Base-by-base conservation (phyloP, 2,113 vertebrate genomes). In the crab-eating macaque (Macaca fascicularis) region DNA sequence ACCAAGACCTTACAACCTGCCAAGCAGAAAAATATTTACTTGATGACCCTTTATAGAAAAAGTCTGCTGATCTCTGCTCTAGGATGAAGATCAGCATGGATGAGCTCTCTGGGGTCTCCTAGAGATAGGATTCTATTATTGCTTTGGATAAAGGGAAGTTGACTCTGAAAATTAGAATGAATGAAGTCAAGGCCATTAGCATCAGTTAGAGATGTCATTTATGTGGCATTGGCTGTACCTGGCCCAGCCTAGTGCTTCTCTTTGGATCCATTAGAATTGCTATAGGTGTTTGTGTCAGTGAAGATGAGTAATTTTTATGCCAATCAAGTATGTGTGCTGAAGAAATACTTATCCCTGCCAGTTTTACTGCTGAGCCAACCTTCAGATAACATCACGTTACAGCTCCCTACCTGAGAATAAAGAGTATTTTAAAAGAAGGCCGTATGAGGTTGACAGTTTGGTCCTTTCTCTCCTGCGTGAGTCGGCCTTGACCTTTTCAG, bases 401-500 rank as follows among this genome's bases (percentile, higher is more conserved):
- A 16, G 25, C 89, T 78, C 35, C 78, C 50, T 55, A 32, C 40
- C 40, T 82, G 16, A 45, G 59, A 95, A 82, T 17, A 82, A 48
- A 93, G 32, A 38, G 19, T 20, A 61, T 85, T 79, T 89, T 19
- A 52, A 59, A 89, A 96, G 89, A 35, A 91, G 82, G 52, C 32
- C 45, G 30, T 11, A 72, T 32, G 78, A 83, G 25, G 50, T 45
- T 80, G 81, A 69, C 79, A 50, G 43, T 55, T 93, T 25, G 67
- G 82, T 70, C 80, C 86, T 96, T 85, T 89, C 40, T 96, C 67
- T 92, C 72, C 61, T 27, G 27, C 6, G 1, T 45, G 83, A 97
- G 84, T 89, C 30, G 35, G 69, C 83, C 79, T 93, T 90, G 92
- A 95, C 83, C 86, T 94, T 96, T 81, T 83, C 80, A 82, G 81